Evolutionary conservation across 1,140 invertebrate species (phyloP).

Genomic region (Aphaenogaster floridana): DNA sequence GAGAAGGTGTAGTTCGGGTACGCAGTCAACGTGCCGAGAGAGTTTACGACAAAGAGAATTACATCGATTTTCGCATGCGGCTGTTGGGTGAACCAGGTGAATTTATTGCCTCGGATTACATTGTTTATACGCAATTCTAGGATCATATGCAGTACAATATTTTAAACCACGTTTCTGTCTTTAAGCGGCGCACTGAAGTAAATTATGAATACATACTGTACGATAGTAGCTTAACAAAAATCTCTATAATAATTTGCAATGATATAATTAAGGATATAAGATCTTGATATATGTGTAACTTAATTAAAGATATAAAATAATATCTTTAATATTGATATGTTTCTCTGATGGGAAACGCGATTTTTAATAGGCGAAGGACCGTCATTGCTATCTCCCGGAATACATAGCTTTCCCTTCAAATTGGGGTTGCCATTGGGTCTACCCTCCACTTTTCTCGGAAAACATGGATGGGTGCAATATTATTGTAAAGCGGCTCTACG

Average conservation of each 20-base stretch:
- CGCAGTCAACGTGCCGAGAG: constrained; percentile 93
- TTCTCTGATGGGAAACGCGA: neutral
- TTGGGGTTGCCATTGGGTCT: constrained; percentile 95
- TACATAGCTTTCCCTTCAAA: constrained; percentile 98
- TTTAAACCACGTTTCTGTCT: neutral
- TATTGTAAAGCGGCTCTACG: constrained; percentile 96
- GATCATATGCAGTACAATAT: neutral
- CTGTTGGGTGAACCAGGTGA: constrained; percentile 95
- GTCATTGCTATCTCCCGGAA: constrained; percentile 95
- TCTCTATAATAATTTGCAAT: neutral
- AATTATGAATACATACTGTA: neutral
- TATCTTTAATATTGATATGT: neutral
- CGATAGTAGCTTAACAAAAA: neutral
- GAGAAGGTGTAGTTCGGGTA: constrained; percentile 95
- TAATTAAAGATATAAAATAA: constrained; percentile 2
- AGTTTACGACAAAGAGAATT: constrained; percentile 96
- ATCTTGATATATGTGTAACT: neutral
- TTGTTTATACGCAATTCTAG: neutral
- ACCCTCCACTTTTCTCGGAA: constrained; percentile 97
- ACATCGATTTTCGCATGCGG: constrained; percentile 98
- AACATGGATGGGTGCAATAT: constrained; percentile 98
- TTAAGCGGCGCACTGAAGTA: neutral
- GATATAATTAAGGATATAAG: constrained; percentile 10
- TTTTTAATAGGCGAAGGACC: constrained; percentile 90
- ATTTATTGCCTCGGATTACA: constrained; percentile 6